Conservation (phyloP, 2,797 vertebrate genomes). For the Intellagama lesueurii region DNA sequence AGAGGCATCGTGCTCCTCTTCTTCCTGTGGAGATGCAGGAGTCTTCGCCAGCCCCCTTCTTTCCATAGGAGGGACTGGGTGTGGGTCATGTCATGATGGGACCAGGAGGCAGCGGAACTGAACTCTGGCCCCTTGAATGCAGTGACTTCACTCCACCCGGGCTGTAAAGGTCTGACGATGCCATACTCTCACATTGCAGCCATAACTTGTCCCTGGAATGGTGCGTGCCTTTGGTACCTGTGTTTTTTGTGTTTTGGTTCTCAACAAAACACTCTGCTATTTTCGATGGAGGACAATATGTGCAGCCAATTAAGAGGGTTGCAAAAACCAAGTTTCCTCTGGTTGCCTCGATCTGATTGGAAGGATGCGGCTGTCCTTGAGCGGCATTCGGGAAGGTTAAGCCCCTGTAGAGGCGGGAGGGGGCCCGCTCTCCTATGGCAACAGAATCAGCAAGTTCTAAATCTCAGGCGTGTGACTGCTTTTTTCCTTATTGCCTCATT, state of each 20-base stretch:
- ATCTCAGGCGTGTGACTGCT: neutral
- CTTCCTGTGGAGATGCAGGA: no score
- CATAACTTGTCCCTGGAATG: neutral
- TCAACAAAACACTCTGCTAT: no score
- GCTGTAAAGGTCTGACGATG: neutral
- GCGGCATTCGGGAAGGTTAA: neutral
- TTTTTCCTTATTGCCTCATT: neutral
- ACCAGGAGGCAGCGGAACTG: neutral
- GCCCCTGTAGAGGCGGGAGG: neutral
- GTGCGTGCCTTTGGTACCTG: neutral
- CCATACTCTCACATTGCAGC: neutral
- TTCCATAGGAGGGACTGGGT: no score
- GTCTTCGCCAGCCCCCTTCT: no score
- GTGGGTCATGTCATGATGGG: neutral
- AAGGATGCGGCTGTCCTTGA: neutral
- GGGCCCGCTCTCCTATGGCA: neutral
- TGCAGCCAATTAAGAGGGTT: neutral
- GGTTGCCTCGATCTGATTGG: neutral
- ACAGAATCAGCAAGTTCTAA: neutral
- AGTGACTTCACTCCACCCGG: neutral
- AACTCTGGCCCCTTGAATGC: neutral
- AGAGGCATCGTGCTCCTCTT: no score
- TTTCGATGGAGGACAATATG: neutral
- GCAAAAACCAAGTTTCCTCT: neutral
- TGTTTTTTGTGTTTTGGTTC: neutral